Evolutionary conservation across 2,797 vertebrate genomes (phyloP).

Genomic region (Sardinella longiceps): DNA sequence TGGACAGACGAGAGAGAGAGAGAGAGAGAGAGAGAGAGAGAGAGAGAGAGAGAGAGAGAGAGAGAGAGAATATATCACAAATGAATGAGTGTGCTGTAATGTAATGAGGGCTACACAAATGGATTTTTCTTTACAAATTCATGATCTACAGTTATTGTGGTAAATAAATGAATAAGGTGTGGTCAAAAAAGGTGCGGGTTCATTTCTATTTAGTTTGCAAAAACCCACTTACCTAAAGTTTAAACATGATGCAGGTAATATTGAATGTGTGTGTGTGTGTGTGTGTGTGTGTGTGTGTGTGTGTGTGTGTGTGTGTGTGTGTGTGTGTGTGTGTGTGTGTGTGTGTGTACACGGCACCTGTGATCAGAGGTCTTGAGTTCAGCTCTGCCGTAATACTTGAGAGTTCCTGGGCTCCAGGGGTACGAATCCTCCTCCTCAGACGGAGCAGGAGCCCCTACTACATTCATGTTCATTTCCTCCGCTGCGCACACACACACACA

Average conservation of each 20-base stretch:
- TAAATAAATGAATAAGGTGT: too few species aligned
- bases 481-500: conserved; percentile 70
- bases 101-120: too few species aligned
- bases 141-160: too few species aligned
- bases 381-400: conserved; percentile 93
- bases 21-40: not conserved
- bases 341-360: conserved; percentile 76
- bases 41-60: too few species aligned
- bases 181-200: too few species aligned
- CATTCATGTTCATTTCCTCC: conserved; percentile 93
- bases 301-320: not conserved
- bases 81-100: too few species aligned
- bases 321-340: not conserved
- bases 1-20: conserved; percentile 54
- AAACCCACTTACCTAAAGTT: too few species aligned
- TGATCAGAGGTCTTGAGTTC: conserved; percentile 99
- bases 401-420: conserved; percentile 86
- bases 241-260: too few species aligned
- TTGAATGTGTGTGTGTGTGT: not conserved
- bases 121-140: too few species aligned
- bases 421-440: conserved; percentile 80
- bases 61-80: too few species aligned
- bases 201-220: too few species aligned
- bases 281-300: not conserved
- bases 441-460: conserved; percentile 79